Conservation (phyloP, 2,113 vertebrate genomes). For the Aptenodytes forsteri region DNA sequence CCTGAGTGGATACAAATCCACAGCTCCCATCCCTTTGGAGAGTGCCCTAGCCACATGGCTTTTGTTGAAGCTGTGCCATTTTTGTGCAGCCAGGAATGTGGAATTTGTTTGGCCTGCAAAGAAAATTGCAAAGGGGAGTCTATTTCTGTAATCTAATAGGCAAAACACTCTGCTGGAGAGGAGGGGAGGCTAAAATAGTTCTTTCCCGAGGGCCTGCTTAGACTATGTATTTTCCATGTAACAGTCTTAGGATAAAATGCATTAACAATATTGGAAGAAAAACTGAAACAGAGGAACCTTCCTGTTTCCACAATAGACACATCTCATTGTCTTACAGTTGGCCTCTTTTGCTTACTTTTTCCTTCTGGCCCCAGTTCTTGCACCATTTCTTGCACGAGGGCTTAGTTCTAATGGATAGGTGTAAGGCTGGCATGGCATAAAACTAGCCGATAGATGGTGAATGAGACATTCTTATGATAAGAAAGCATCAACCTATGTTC, state of each 20-base stretch:
- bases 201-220: background rate
- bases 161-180: conserved; percentile 2
- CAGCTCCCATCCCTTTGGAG: background rate
- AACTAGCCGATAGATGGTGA: background rate
- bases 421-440: background rate
- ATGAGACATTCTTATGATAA: background rate
- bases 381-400: background rate
- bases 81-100: conserved; percentile 4
- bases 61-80: conserved; percentile 6
- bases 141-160: conserved; percentile 37
- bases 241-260: background rate
- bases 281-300: background rate
- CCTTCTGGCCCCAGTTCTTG: background rate
- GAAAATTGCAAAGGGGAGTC: background rate
- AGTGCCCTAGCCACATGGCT: background rate
- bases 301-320: background rate
- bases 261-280: background rate
- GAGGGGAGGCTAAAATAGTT: background rate
- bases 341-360: background rate
- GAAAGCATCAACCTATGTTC: background rate
- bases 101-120: conserved; percentile 17
- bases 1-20: background rate
- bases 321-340: background rate
- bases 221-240: conserved; percentile 27
- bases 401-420: background rate